A percentile compares a stretch with the other conserved stretches of the same genome.
phyloP scores from a whole-genome alignment of 2,113 vertebrate genomes.

The Eleginops maclovinus region DNA sequence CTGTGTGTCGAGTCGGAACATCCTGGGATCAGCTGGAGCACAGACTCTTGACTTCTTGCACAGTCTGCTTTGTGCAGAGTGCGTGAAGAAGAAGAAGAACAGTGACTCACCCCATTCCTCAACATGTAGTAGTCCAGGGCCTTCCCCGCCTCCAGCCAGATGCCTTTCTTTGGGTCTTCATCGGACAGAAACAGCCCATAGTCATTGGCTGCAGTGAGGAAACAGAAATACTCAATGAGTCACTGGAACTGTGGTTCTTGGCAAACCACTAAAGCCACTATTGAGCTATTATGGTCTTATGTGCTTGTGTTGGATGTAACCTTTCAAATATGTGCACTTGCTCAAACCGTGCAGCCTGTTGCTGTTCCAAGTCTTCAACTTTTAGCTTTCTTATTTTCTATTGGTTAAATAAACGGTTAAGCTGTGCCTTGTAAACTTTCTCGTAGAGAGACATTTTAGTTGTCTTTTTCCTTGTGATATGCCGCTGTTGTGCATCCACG shows the following conservation, averaged over 20 bases:
- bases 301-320: neutral
- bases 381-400: no score
- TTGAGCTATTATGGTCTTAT: neutral
- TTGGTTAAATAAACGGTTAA: no score
- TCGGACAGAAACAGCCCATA: constrained; percentile 98
- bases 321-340: neutral
- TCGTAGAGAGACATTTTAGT: no score
- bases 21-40: no score
- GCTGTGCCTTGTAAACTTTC: no score
- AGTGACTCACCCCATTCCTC: constrained; percentile 93
- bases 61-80: neutral
- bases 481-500: no score
- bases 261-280: neutral
- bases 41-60: no score
- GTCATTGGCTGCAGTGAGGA: constrained; percentile 90
- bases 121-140: constrained; percentile 99
- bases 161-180: constrained; percentile 98
- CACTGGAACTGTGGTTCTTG: constrained; percentile 10
- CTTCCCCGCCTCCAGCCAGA: constrained; percentile 97
- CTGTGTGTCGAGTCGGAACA: no score
- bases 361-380: no score
- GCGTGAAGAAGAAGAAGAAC: no score
- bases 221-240: constrained; percentile 28
- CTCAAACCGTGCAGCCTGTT: no score
- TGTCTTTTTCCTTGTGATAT: no score